phyloP scores from a whole-genome alignment of 2,797 vertebrate genomes.

The Rhabdophis nuchalis region DNA sequence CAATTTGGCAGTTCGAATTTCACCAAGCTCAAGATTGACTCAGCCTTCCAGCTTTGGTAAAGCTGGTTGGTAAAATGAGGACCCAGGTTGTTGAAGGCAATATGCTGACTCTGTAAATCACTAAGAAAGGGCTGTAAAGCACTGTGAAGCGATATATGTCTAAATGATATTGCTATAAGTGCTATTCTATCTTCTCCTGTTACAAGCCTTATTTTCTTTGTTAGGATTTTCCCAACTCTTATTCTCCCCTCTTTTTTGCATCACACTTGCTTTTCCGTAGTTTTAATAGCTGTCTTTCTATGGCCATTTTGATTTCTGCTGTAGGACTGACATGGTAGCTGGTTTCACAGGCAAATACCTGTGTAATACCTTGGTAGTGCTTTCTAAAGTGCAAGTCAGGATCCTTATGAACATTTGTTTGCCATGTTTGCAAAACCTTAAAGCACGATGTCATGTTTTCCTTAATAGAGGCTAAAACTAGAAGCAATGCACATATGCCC shows the following conservation, averaged over 20 bases:
- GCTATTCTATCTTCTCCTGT: neutral
- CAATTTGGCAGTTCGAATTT: too few species aligned
- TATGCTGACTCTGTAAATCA: too few species aligned
- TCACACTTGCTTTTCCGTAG: neutral
- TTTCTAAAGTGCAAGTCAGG: neutral
- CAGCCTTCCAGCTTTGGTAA: too few species aligned
- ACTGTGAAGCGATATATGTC: too few species aligned
- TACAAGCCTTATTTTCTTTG: neutral
- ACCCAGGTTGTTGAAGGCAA: too few species aligned
- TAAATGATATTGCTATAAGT: too few species aligned
- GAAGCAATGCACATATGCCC: neutral
- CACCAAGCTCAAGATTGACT: too few species aligned
- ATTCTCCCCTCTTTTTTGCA: neutral
- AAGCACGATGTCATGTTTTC: neutral
- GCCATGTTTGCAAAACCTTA: neutral
- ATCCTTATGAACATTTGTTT: neutral
- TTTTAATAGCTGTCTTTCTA: neutral
- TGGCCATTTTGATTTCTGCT: neutral
- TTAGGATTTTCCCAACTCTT: neutral
- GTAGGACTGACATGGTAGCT: neutral
- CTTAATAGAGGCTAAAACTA: neutral
- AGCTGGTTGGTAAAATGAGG: too few species aligned
- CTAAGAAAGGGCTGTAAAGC: too few species aligned
- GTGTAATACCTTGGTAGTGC: neutral
- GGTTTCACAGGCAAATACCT: neutral